These are phyloP conservation scores for Trinorchestia longiramus DNA, from an alignment of 1,140 invertebrate species.

Conservation along the genomic window DNA sequence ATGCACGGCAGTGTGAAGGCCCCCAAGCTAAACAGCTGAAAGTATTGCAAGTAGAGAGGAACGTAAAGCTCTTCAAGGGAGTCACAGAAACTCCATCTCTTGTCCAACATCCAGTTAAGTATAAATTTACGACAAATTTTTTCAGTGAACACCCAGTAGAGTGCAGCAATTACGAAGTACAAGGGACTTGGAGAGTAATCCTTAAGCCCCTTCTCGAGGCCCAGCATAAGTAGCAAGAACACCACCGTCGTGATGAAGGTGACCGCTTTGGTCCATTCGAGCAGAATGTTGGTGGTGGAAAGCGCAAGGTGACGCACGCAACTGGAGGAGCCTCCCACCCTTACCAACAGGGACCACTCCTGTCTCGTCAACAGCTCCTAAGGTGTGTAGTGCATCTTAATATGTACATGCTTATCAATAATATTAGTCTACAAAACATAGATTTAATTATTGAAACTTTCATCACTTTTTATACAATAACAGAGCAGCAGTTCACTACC, in stretches of 20 bases:
- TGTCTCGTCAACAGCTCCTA: conserved; percentile 79
- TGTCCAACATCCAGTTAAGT: conserved; percentile 60
- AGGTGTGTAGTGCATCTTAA: neutral
- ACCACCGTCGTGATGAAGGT: conserved; percentile 84
- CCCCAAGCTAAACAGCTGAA: conserved; percentile 60
- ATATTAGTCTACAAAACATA: too few relatives aligned
- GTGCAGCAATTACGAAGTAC: conserved; percentile 78
- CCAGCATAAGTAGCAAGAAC: conserved; percentile 81
- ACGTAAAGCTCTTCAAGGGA: conserved; percentile 67
- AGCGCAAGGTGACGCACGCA: conserved; percentile 83
- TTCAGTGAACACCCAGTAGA: conserved; percentile 81
- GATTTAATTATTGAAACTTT: too few relatives aligned
- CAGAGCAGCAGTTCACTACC: too few relatives aligned
- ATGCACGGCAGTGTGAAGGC: conserved; percentile 69
- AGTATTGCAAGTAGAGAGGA: conserved; percentile 61
- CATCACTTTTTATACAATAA: too few relatives aligned
- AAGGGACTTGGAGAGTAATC: conserved; percentile 78
- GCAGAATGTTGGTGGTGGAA: conserved; percentile 83
- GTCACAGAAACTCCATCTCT: conserved; percentile 63
- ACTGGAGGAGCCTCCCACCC: conserved; percentile 78
- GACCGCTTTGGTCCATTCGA: conserved; percentile 85
- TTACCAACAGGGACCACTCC: conserved; percentile 82
- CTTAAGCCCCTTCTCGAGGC: conserved; percentile 80
- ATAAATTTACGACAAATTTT: conserved; percentile 71
- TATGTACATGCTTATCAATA: too few relatives aligned